A percentile compares a stretch with the other conserved stretches of the same genome.
Conservation (phyloP, 2,797 vertebrate genomes). For the Gymnopithys bicolor region DNA sequence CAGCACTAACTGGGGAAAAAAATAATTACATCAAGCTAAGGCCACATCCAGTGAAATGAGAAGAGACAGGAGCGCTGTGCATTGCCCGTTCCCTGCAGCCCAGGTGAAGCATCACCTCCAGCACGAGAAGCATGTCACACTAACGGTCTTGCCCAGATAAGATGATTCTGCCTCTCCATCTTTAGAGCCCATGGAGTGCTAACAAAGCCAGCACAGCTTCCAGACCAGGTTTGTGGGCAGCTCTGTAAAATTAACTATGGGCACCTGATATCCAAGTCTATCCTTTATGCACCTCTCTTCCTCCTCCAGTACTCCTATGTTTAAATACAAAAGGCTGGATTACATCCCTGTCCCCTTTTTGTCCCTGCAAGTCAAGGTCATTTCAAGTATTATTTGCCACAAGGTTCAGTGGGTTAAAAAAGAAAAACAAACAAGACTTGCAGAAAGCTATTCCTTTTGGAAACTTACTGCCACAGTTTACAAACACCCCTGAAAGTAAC, state of each 20-base stretch:
- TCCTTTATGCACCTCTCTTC: neutral
- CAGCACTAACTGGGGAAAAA: neutral
- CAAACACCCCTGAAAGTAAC: no score
- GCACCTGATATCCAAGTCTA: neutral
- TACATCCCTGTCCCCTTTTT: neutral
- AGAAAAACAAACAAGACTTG: no score
- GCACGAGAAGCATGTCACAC: rapidly evolving
- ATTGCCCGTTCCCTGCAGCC: rapidly evolving
- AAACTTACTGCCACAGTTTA: neutral
- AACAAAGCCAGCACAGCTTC: neutral
- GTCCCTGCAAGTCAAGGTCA: neutral
- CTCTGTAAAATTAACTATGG: neutral
- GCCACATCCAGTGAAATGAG: neutral
- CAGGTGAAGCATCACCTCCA: neutral
- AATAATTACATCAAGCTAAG: neutral
- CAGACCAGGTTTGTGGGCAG: neutral
- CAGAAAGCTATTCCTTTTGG: neutral
- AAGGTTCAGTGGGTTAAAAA: neutral
- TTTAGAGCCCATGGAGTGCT: neutral
- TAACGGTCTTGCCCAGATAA: neutral
- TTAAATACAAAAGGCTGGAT: neutral
- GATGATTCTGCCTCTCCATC: neutral
- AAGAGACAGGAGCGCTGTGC: rapidly evolving
- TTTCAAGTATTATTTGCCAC: neutral
- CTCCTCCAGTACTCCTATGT: neutral